These are phyloP conservation scores for Acridotheres tristis DNA, from an alignment of 2,797 vertebrate genomes.

Conservation along the genomic window DNA sequence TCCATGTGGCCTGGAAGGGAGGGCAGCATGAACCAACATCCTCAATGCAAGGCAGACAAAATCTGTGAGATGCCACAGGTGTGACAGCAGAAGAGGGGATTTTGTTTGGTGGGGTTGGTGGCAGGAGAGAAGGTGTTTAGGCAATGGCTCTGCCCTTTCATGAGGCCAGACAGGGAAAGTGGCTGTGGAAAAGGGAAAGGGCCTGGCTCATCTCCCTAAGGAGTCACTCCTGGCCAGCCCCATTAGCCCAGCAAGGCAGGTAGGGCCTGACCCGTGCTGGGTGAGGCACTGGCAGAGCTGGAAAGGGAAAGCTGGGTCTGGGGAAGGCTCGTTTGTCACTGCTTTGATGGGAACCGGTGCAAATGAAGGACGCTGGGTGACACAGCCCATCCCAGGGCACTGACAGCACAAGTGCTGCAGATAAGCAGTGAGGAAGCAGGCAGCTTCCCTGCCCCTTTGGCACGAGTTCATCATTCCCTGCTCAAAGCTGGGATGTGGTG, in stretches of 20 bases:
- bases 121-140: not conserved
- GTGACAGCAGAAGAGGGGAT: not conserved
- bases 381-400: not conserved
- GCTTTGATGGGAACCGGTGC: not conserved
- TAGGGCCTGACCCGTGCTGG: not conserved
- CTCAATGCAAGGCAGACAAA: accelerated
- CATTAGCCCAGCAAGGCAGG: constrained; percentile 1
- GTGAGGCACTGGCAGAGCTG: not conserved
- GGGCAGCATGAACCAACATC: not conserved
- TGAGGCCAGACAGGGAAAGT: not conserved
- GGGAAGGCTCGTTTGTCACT: accelerated
- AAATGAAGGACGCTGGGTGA: not conserved
- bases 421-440: accelerated
- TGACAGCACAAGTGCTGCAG: not conserved
- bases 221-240: not conserved
- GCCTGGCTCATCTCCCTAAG: not conserved
- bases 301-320: not conserved
- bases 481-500: not conserved
- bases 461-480: not conserved
- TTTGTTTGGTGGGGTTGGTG: not conserved
- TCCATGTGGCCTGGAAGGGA: not conserved
- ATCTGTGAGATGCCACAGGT: accelerated
- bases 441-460: not conserved
- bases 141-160: not conserved
- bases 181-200: not conserved